Percentiles rank a stretch among this genome's conserved stretches.
These are phyloP conservation scores for Hypocryptadius cinnamomeus DNA, from an alignment of 2,113 vertebrate species.

Conservation along the genomic window DNA sequence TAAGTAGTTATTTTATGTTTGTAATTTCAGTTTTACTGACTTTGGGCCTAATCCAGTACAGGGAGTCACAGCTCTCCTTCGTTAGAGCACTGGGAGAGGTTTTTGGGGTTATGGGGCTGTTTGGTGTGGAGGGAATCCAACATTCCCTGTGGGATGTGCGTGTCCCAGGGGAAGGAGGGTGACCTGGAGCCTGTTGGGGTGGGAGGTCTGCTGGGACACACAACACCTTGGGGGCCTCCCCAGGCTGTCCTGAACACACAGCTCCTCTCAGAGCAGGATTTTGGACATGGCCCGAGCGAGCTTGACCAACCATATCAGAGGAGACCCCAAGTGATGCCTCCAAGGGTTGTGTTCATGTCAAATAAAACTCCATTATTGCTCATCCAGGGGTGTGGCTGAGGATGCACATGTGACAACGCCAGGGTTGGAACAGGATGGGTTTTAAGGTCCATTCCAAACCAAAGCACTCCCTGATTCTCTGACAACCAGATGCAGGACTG, in stretches of 20 bases:
- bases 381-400: neutral
- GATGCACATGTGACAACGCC: rapidly evolving
- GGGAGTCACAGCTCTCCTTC: neutral
- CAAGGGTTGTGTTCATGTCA: neutral
- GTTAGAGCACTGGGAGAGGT: neutral
- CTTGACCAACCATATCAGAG: neutral
- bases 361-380: neutral
- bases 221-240: neutral
- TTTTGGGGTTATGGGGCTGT: neutral
- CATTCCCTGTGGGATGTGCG: rapidly evolving
- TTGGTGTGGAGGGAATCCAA: neutral
- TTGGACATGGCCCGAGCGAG: rapidly evolving
- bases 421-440: rapidly evolving
- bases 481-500: neutral
- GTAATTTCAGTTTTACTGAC: constrained; percentile 57
- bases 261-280: neutral
- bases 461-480: neutral
- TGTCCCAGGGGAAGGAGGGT: neutral
- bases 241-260: neutral
- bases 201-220: neutral
- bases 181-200: rapidly evolving
- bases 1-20: constrained; percentile 56
- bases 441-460: neutral
- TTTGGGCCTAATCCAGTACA: neutral
- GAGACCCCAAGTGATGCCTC: neutral